These are phyloP conservation scores for Mimumesa dahlbomi DNA, from an alignment of 2,888 invertebrate genomes.

Conservation along the genomic window DNA sequence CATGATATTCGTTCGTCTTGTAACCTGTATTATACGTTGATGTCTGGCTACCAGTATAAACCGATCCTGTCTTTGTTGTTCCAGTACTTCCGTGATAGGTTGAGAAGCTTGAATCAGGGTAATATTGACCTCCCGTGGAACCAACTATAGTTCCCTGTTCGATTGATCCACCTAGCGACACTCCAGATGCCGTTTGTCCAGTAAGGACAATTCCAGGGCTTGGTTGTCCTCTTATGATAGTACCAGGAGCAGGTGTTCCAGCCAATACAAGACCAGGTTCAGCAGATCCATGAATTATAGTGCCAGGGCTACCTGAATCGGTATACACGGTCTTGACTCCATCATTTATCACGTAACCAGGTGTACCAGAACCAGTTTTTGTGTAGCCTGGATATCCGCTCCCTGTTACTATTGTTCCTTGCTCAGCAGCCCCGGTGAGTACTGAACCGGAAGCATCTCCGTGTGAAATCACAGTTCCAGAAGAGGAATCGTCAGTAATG, in stretches of 20 bases:
- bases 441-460: conserved; percentile 56
- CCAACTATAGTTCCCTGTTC: conserved; percentile 45
- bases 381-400: conserved; percentile 61
- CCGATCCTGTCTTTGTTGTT: neutral
- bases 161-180: conserved; percentile 41
- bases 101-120: conserved; percentile 17
- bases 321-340: conserved; percentile 62
- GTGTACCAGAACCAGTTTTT: conserved; percentile 55
- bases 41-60: conserved; percentile 13
- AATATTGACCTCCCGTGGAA: conserved; percentile 26
- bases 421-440: conserved; percentile 39
- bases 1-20: conserved; percentile 71
- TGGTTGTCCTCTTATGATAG: conserved; percentile 50
- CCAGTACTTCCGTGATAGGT: conserved; percentile 16
- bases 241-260: conserved; percentile 41
- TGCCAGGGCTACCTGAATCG: conserved; percentile 48
- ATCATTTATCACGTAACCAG: conserved; percentile 60
- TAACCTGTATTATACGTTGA: conserved; percentile 57
- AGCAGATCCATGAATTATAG: conserved; percentile 38
- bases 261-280: conserved; percentile 41
- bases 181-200: conserved; percentile 60
- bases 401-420: conserved; percentile 57
- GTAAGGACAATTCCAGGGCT: conserved; percentile 47
- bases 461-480: conserved; percentile 57
- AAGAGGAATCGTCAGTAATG: conserved; percentile 49